These are phyloP conservation scores for Carpatolechia fugitivella DNA, from an alignment of 2,888 invertebrate species.

Conservation along the genomic window DNA sequence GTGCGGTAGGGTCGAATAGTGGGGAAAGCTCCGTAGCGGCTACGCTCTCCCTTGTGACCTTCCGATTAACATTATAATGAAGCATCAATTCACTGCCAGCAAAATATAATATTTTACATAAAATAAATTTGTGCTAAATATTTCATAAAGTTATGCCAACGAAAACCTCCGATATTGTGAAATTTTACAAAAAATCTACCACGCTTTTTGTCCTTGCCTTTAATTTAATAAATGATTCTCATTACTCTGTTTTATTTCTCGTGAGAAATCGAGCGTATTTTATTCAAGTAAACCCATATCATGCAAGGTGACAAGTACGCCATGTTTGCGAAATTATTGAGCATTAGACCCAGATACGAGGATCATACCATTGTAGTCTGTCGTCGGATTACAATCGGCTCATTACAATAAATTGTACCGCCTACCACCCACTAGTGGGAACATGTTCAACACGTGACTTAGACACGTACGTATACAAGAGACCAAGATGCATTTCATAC, in stretches of 20 bases:
- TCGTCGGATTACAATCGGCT: constrained; percentile 6
- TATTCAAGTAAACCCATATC: background rate
- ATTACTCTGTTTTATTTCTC: constrained; percentile 1
- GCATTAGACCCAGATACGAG: background rate
- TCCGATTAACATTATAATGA: constrained; percentile 3
- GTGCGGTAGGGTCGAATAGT: background rate
- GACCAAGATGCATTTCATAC: background rate
- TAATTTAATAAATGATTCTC: constrained; percentile 2
- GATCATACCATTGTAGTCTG: constrained; percentile 4
- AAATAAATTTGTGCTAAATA: background rate
- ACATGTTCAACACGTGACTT: background rate
- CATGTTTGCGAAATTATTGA: background rate
- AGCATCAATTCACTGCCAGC: background rate
- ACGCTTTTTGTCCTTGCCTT: background rate
- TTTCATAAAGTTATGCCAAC: background rate
- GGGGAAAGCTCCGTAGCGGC: background rate
- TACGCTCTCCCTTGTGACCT: constrained; percentile 2
- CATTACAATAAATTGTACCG: background rate
- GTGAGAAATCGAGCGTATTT: constrained; percentile 4
- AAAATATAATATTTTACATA: background rate
- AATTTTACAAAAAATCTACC: background rate
- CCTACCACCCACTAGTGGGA: background rate
- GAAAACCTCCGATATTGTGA: too few relatives aligned
- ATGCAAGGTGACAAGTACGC: constrained; percentile 5
- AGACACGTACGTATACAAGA: background rate